phyloP scores from a whole-genome alignment of 2,888 invertebrate species.

The Harmothoe impar region DNA sequence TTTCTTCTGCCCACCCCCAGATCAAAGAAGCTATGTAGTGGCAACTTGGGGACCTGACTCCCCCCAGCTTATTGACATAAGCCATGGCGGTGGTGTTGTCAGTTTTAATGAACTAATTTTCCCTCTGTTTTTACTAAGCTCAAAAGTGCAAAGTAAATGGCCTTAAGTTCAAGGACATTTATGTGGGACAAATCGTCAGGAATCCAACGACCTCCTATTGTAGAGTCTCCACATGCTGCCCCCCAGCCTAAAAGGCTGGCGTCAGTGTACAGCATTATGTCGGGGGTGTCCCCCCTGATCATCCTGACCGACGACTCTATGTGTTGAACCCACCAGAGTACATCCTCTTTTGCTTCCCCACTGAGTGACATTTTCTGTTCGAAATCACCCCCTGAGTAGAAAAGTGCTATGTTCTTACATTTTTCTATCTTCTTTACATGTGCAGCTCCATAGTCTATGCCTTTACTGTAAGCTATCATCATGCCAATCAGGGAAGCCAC shows the following conservation, averaged over 20 bases:
- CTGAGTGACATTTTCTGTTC: neutral
- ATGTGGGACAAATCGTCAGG: neutral
- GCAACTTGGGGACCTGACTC: neutral
- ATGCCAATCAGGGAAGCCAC: neutral
- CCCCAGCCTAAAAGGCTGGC: neutral
- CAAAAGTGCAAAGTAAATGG: neutral
- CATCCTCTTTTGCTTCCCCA: neutral
- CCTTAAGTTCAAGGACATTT: neutral
- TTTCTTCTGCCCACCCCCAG: conserved; percentile 30
- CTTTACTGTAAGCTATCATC: neutral
- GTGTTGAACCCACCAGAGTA: neutral
- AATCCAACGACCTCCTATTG: neutral
- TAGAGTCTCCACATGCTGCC: neutral
- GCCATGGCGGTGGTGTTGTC: neutral
- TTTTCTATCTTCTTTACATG: neutral
- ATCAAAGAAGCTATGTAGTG: neutral
- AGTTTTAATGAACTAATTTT: neutral
- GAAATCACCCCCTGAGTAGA: neutral
- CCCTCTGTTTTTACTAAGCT: neutral
- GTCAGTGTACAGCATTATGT: neutral
- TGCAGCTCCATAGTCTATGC: neutral
- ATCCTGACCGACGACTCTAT: neutral
- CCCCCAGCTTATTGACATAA: neutral
- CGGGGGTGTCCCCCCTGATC: neutral
- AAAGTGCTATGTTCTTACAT: neutral